A percentile compares a stretch with the other conserved stretches of the same genome.
phyloP scores from a whole-genome alignment of 2,797 vertebrate genomes.

The Poeciliopsis infans region DNA sequence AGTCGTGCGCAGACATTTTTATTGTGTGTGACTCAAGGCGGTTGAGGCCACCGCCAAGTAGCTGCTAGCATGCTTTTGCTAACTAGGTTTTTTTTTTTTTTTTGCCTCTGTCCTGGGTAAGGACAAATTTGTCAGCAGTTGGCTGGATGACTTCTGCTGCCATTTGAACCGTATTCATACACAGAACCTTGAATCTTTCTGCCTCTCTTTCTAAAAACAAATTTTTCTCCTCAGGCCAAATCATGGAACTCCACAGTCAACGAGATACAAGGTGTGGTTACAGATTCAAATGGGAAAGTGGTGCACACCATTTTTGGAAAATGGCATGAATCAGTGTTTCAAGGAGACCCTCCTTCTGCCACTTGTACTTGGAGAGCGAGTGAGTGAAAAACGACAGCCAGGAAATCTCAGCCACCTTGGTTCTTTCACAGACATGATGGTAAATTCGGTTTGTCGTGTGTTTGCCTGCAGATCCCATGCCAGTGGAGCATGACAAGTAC shows the following conservation, averaged over 20 bases:
- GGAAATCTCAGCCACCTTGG: no score
- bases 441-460: background rate
- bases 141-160: no score
- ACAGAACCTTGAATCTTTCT: background rate
- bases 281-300: conserved; percentile 84
- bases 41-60: no score
- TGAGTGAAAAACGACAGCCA: conserved; percentile 74
- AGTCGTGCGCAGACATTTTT: no score
- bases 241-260: conserved; percentile 91
- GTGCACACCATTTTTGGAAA: conserved; percentile 92
- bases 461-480: conserved; percentile 86
- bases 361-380: conserved; percentile 95
- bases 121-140: no score
- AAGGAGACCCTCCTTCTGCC: conserved; percentile 86
- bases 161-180: background rate
- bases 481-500: conserved; percentile 88
- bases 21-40: no score
- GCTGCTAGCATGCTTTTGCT: no score
- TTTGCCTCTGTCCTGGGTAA: no score
- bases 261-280: conserved; percentile 91
- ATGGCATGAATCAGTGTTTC: conserved; percentile 94
- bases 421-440: background rate
- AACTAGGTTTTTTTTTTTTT: no score
- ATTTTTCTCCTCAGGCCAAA: conserved; percentile 82
- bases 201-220: background rate